Percentiles rank a stretch among this genome's conserved stretches.
phyloP scores from a whole-genome alignment of 2,888 invertebrate species.

The Euproctis similis region DNA sequence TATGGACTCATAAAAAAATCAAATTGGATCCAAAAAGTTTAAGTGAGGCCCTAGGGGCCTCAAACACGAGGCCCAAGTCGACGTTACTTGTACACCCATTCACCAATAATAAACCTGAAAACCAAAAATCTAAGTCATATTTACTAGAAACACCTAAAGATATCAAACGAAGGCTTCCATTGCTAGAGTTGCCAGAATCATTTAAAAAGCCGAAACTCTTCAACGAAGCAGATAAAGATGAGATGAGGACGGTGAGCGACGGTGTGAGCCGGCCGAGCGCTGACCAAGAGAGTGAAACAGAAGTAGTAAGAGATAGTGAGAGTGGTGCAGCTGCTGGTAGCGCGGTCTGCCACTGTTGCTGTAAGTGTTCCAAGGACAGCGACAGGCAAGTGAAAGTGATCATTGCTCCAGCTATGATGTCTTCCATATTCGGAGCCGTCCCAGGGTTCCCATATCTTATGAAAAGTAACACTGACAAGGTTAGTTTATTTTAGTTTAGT shows the following conservation, averaged over 20 bases:
- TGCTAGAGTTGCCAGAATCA: conserved; percentile 50
- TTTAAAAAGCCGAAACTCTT: conserved; percentile 52
- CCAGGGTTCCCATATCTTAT: conserved; percentile 53
- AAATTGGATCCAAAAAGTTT: conserved; percentile 57
- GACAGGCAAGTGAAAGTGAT: conserved; percentile 56
- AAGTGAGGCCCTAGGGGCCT: conserved; percentile 59
- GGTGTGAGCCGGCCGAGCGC: conserved; percentile 1
- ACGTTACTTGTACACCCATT: conserved; percentile 53
- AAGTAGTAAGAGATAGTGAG: neutral
- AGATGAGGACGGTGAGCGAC: conserved; percentile 9
- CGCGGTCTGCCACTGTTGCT: conserved; percentile 17
- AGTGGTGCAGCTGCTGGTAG: too few species aligned
- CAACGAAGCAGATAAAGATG: conserved; percentile 5
- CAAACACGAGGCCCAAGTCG: conserved; percentile 21
- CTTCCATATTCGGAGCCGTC: conserved; percentile 47
- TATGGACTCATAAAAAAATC: conserved; percentile 30
- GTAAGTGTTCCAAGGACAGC: conserved; percentile 16
- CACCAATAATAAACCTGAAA: conserved; percentile 11
- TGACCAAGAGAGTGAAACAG: conserved; percentile 4
- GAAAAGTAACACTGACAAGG: conserved; percentile 51
- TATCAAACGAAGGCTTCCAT: conserved; percentile 49
- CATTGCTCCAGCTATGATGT: conserved; percentile 63
- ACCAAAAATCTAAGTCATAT: conserved; percentile 38
- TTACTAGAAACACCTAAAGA: conserved; percentile 57
- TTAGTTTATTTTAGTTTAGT: conserved; percentile 20